phyloP scores from a whole-genome alignment of 1,140 invertebrate genomes.

The Drosophila ercepeae region DNA sequence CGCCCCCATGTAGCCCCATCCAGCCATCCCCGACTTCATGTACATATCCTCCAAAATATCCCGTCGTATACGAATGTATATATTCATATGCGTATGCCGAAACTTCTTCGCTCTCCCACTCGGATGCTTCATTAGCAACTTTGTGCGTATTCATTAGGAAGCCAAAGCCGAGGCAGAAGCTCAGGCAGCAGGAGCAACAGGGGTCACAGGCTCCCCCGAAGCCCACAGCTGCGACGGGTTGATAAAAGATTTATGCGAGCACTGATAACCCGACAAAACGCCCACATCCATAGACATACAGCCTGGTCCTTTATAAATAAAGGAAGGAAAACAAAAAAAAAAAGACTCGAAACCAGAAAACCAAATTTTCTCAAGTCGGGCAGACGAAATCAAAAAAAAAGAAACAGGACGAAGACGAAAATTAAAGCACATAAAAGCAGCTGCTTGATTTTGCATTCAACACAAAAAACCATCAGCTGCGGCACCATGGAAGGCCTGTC shows the following conservation, averaged over 20 bases:
- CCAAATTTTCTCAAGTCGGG: conserved; percentile 38
- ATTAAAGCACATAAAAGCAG: conserved; percentile 52
- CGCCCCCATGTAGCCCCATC: conserved; percentile 12
- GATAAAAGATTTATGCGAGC: conserved; percentile 79
- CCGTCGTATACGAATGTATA: conserved; percentile 22
- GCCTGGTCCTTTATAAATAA: conserved; percentile 49
- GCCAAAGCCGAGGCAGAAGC: background rate
- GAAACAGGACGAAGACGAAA: conserved; percentile 21
- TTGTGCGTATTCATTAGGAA: conserved; percentile 79
- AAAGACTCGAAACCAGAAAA: conserved; percentile 41
- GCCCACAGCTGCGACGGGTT: conserved; percentile 70
- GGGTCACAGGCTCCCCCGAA: conserved; percentile 17
- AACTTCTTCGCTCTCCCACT: conserved; percentile 9
- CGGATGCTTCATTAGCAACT: conserved; percentile 74
- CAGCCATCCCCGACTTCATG: conserved; percentile 2
- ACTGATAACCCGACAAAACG: conserved; percentile 76
- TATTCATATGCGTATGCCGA: conserved; percentile 42
- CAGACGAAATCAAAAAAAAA: conserved; percentile 25
- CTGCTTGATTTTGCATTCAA: conserved; percentile 80
- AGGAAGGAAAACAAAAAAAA: conserved; percentile 43
- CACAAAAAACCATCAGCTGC: conserved; percentile 63
- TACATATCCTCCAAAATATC: too few species aligned
- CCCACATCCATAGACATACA: conserved; percentile 52
- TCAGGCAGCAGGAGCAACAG: conserved; percentile 20
- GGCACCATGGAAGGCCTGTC: conserved; percentile 36